phyloP scores from a whole-genome alignment of 2,113 vertebrate genomes.

The Lota lota region DNA sequence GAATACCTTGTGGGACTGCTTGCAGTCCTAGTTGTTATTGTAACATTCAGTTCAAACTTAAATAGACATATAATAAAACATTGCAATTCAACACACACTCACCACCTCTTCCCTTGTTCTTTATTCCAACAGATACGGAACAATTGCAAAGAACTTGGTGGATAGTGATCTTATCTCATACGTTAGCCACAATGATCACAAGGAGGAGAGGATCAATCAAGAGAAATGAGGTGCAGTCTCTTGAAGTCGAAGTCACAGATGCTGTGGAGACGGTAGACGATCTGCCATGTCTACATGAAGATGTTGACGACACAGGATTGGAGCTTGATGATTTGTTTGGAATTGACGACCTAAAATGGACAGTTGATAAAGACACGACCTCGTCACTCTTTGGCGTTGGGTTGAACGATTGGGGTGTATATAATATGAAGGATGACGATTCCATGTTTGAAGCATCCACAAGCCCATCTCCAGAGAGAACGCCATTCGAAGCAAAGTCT shows the following conservation, averaged over 20 bases:
- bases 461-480: constrained; percentile 41
- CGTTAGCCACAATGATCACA: constrained; percentile 66
- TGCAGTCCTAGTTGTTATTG: too few relatives aligned
- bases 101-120: too few relatives aligned
- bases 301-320: constrained; percentile 42
- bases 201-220: constrained; percentile 61
- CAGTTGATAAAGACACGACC: constrained; percentile 41
- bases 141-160: background rate
- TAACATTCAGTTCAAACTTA: too few relatives aligned
- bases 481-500: constrained; percentile 9
- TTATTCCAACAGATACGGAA: background rate
- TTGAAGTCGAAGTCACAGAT: constrained; percentile 38
- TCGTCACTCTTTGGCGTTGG: constrained; percentile 49
- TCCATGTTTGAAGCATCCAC: constrained; percentile 21
- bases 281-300: constrained; percentile 27
- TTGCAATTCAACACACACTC: too few relatives aligned
- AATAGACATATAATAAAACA: too few relatives aligned
- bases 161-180: background rate
- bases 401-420: constrained; percentile 23
- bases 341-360: constrained; percentile 63
- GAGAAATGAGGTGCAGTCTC: constrained; percentile 20
- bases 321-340: constrained; percentile 67
- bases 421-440: constrained; percentile 26
- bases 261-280: constrained; percentile 25
- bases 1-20: too few relatives aligned